Conservation (phyloP, 2,888 invertebrate genomes). For the Oegoconia quadripuncta region DNA sequence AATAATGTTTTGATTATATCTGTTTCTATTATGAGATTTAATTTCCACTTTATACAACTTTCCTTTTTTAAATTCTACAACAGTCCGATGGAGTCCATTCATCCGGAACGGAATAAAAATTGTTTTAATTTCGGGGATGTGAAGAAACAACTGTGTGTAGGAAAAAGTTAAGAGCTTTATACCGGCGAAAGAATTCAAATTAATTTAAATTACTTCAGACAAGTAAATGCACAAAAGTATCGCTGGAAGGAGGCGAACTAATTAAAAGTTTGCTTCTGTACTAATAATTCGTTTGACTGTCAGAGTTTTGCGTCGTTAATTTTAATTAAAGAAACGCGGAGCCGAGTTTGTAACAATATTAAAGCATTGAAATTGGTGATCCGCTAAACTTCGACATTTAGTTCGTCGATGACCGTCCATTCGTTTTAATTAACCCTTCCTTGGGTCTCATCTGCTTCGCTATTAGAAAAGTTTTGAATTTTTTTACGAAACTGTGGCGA, state of each 20-base stretch:
- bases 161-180: slow-evolving; percentile 31
- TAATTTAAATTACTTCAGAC: slow-evolving; percentile 67
- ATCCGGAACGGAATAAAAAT: slow-evolving; percentile 34
- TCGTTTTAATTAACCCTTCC: slow-evolving; percentile 75
- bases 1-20: slow-evolving; percentile 40
- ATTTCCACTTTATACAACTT: slow-evolving; percentile 24
- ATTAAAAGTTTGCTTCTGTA: slow-evolving; percentile 77
- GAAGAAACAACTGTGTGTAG: slow-evolving; percentile 25
- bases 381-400: slow-evolving; percentile 74
- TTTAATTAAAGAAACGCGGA: slow-evolving; percentile 78
- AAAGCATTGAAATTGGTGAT: slow-evolving; percentile 77
- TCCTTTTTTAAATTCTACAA: slow-evolving; percentile 9
- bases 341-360: slow-evolving; percentile 75
- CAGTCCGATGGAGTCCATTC: slow-evolving; percentile 14
- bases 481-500: slow-evolving; percentile 43
- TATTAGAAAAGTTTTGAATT: slow-evolving; percentile 53
- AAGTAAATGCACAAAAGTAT: slow-evolving; percentile 72
- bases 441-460: slow-evolving; percentile 53
- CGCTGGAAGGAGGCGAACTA: slow-evolving; percentile 69
- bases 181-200: slow-evolving; percentile 59
- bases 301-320: slow-evolving; percentile 78
- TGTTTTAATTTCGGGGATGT: slow-evolving; percentile 20
- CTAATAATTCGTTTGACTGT: slow-evolving; percentile 79
- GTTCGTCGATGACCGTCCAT: slow-evolving; percentile 70
- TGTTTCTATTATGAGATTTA: slow-evolving; percentile 22